phyloP scores from a whole-genome alignment of 2,113 vertebrate species.

The Chunga burmeisteri region DNA sequence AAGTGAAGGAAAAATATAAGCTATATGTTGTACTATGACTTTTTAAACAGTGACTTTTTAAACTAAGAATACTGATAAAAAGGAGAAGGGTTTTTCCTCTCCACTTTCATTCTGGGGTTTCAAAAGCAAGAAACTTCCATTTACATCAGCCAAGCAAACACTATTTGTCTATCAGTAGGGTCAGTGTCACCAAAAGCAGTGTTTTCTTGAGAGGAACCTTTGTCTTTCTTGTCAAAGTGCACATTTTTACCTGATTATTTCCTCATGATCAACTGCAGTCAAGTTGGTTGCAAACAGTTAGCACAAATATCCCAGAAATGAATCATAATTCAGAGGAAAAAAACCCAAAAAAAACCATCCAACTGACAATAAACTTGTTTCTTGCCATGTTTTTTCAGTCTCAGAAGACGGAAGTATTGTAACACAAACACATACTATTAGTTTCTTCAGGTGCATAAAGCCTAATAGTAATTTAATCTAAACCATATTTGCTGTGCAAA shows the following conservation, averaged over 20 bases:
- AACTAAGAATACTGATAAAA: background rate
- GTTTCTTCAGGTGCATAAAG: background rate
- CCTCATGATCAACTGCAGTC: background rate
- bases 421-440: background rate
- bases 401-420: background rate
- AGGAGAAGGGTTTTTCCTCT: background rate
- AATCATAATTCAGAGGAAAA: background rate
- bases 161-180: background rate
- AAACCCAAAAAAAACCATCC: background rate
- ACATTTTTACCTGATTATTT: conserved; percentile 44
- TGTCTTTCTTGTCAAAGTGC: background rate
- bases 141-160: background rate
- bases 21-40: background rate
- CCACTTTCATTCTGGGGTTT: background rate
- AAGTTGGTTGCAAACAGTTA: background rate
- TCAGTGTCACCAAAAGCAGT: background rate
- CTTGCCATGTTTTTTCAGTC: background rate
- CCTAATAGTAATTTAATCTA: background rate
- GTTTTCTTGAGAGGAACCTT: background rate
- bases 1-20: background rate
- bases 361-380: background rate
- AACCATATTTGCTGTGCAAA: background rate
- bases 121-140: background rate
- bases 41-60: background rate
- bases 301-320: background rate